Evolutionary conservation across 1,140 invertebrate species (phyloP).

Genomic region (Brachionus plicatilis): DNA sequence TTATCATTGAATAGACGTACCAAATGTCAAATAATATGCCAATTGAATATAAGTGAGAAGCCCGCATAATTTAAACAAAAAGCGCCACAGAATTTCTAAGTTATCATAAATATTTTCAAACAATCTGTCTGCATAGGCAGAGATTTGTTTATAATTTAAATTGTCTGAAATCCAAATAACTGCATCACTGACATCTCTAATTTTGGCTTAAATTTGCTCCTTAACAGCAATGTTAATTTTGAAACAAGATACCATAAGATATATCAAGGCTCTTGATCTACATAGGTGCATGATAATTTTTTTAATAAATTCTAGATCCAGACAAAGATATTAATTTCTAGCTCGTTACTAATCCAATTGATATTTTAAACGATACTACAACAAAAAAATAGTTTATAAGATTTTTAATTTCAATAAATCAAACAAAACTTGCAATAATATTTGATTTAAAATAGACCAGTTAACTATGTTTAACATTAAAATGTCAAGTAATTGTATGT

Average conservation of each 20-base stretch:
- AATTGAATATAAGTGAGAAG: background rate
- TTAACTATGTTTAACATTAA: slow-evolving; percentile 16
- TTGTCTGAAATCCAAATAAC: background rate
- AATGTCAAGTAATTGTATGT: slow-evolving; percentile 23
- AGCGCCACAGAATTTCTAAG: background rate
- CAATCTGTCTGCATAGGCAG: background rate
- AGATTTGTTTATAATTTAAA: background rate
- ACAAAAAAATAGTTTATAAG: slow-evolving; percentile 10
- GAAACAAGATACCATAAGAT: background rate
- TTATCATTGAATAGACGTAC: slow-evolving; percentile 7
- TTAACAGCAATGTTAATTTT: background rate
- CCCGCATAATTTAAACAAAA: background rate
- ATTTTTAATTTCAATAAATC: slow-evolving; percentile 28
- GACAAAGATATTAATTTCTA: background rate
- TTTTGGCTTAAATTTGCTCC: background rate
- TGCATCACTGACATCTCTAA: background rate
- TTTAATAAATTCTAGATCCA: background rate
- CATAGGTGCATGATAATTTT: background rate
- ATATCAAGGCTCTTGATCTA: background rate
- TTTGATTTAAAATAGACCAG: slow-evolving; percentile 22
- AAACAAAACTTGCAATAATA: slow-evolving; percentile 19
- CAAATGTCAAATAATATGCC: background rate
- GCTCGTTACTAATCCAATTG: slow-evolving; percentile 20
- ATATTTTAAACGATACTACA: background rate
- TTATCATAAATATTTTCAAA: slow-evolving; percentile 22